phyloP scores from a whole-genome alignment of 35 echinoderm and acorn worm genomes.

The Lytechinus pictus region DNA sequence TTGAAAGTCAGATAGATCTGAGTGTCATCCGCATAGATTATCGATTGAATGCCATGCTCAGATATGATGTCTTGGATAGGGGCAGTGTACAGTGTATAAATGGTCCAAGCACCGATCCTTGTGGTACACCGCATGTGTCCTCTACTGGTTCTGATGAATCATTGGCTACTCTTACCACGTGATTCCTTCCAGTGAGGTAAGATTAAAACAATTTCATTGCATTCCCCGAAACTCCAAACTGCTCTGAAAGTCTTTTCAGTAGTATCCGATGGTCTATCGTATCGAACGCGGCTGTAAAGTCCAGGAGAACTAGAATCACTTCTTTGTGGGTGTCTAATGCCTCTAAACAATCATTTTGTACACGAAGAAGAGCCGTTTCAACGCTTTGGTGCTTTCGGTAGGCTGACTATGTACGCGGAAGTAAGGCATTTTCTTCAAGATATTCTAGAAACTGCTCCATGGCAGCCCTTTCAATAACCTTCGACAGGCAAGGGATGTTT shows the following conservation, averaged over 20 bases:
- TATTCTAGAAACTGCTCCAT: conserved; percentile 32
- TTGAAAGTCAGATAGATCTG: conserved; percentile 61
- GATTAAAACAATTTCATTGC: conserved; percentile 67
- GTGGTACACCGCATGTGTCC: conserved; percentile 70
- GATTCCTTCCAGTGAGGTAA: conserved; percentile 51
- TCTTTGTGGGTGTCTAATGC: conserved; percentile 50
- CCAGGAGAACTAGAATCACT: too few relatives aligned
- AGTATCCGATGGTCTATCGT: conserved; percentile 63
- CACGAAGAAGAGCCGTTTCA: conserved; percentile 55
- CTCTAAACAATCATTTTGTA: conserved; percentile 60
- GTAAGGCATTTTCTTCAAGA: conserved; percentile 18
- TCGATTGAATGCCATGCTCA: conserved; percentile 55
- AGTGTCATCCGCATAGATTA: conserved; percentile 79
- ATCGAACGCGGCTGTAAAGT: conserved; percentile 75
- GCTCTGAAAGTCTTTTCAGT: conserved; percentile 47
- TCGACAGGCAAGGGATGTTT: conserved; percentile 61
- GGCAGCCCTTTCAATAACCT: conserved; percentile 49
- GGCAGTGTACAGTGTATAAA: conserved; percentile 70
- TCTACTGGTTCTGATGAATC: neutral
- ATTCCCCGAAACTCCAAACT: conserved; percentile 56
- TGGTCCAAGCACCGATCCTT: conserved; percentile 74
- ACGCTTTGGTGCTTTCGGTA: conserved; percentile 59
- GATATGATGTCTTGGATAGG: conserved; percentile 73
- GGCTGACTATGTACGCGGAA: conserved; percentile 4
- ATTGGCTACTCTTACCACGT: neutral